Evolutionary conservation across 2,888 invertebrate species (phyloP).

Genomic region (Temnothorax rugatulus): DNA sequence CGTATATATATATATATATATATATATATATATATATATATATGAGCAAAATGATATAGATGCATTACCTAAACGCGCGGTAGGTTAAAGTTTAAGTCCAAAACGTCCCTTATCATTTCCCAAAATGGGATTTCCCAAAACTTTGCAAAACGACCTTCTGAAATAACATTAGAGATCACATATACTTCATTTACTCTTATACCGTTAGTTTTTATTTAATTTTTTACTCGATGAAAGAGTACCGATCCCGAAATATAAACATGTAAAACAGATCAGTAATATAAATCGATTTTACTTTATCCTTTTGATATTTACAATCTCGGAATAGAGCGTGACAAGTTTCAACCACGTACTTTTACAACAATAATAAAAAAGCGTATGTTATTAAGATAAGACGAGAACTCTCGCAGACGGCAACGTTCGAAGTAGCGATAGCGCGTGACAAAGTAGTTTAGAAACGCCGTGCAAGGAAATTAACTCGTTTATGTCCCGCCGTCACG

Average conservation of each 20-base stretch:
- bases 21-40: neutral
- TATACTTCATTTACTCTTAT: neutral
- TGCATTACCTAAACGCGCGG: neutral
- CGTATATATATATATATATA: neutral
- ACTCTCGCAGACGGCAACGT: neutral
- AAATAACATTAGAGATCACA: neutral
- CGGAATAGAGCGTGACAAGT: neutral
- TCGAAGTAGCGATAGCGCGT: neutral
- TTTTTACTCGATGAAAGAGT: neutral
- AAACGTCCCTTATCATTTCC: neutral
- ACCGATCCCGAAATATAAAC: neutral
- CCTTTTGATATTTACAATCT: neutral
- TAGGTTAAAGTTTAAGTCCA: neutral
- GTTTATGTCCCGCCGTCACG: neutral
- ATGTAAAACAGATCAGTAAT: neutral
- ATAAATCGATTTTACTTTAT: neutral
- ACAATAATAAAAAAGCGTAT: conserved; percentile 1
- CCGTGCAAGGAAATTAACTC: conserved; percentile 11
- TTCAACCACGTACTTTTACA: neutral
- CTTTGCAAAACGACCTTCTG: neutral
- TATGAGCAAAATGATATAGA: neutral
- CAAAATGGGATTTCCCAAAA: neutral
- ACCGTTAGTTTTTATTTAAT: neutral
- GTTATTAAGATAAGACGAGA: conserved; percentile 11
- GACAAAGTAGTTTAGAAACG: conserved; percentile 5